These are phyloP conservation scores for Recurvirostra avosetta DNA, from an alignment of 2,113 vertebrate species.

Conservation along the genomic window DNA sequence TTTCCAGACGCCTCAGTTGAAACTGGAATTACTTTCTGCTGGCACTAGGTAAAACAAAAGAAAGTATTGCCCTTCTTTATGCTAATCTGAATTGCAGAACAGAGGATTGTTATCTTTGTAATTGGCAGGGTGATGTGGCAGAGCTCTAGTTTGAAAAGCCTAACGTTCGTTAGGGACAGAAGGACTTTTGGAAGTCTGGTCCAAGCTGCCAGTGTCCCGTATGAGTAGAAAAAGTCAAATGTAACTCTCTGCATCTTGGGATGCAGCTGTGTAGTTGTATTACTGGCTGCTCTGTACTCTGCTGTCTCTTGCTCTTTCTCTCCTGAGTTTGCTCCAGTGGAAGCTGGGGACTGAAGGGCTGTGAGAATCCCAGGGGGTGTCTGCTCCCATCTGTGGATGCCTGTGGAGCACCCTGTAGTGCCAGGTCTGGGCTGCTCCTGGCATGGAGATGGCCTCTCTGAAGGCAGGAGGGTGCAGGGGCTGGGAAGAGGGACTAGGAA, in stretches of 20 bases:
- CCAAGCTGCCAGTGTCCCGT: background rate
- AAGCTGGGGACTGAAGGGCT: background rate
- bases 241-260: background rate
- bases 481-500: background rate
- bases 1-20: background rate
- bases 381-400: background rate
- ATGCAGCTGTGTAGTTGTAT: no score
- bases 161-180: background rate
- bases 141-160: background rate
- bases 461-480: background rate
- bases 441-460: background rate
- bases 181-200: background rate
- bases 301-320: background rate
- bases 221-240: background rate
- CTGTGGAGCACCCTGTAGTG: background rate
- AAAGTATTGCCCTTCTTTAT: background rate
- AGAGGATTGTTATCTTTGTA: background rate
- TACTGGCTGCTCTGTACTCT: background rate
- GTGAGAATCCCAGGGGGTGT: background rate
- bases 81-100: background rate
- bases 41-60: background rate
- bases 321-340: background rate
- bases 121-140: background rate
- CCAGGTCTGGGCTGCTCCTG: background rate
- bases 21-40: background rate